Evolutionary conservation across 2,113 vertebrate genomes (phyloP).

Genomic region (Ictidomys tridecemlineatus): DNA sequence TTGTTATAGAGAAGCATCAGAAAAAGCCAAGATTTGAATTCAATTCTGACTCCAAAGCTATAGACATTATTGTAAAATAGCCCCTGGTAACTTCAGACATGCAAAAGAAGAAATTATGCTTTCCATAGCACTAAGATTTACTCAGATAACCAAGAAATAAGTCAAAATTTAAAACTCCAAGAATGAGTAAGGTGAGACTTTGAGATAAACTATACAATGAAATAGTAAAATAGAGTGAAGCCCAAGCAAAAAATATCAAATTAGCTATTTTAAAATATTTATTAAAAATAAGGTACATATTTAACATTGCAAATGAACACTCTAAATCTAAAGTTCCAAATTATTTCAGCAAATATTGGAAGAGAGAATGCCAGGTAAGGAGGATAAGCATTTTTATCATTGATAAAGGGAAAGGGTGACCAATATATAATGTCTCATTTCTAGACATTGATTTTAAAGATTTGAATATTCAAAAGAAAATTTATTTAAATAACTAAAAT

Average conservation of each 20-base stretch:
- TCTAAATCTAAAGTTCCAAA: not conserved
- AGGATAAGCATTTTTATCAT: not conserved
- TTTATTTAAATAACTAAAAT: not conserved
- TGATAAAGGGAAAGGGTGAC: not conserved
- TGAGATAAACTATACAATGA: not conserved
- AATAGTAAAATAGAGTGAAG: not conserved
- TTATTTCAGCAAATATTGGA: not conserved
- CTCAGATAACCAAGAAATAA: not conserved
- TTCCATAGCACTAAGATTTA: not conserved
- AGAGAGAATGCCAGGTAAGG: not conserved
- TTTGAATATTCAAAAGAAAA: not conserved
- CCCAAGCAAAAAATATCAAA: not conserved
- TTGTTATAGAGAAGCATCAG: not conserved
- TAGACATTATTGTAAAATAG: not conserved
- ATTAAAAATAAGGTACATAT: not conserved
- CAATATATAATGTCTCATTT: not conserved
- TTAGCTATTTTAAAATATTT: not conserved
- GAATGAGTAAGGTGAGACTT: not conserved
- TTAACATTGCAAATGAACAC: not conserved
- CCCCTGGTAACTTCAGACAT: not conserved
- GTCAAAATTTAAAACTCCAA: not conserved
- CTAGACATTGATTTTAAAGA: not conserved
- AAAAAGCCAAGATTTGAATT: not conserved
- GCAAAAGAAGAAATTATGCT: not conserved
- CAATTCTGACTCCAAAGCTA: not conserved